phyloP scores from a whole-genome alignment of 2,113 vertebrate genomes.

The Chrysemys picta region DNA sequence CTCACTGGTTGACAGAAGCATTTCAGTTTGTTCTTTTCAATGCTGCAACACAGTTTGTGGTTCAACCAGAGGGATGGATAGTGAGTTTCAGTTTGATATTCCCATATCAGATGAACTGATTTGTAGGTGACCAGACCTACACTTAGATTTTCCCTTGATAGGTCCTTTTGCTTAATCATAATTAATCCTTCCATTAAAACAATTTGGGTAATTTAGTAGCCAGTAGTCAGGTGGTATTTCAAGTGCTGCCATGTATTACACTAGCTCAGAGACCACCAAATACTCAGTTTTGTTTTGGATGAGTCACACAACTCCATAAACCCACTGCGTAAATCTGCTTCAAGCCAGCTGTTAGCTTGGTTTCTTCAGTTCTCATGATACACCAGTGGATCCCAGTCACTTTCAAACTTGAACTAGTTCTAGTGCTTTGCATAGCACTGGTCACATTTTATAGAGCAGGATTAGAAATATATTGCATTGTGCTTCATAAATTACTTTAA shows the following conservation, averaged over 20 bases:
- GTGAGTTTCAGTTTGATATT: not conserved
- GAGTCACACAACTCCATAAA: not conserved
- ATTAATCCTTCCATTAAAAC: not conserved
- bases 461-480: constrained; percentile 25
- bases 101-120: not conserved
- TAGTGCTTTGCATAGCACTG: constrained; percentile 18
- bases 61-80: not conserved
- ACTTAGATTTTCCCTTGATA: not conserved
- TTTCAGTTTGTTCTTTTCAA: not conserved
- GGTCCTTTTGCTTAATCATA: not conserved
- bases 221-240: constrained; percentile 11
- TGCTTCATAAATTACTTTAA: constrained; percentile 45
- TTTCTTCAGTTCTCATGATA: constrained; percentile 20
- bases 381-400: constrained; percentile 33
- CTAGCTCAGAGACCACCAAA: not conserved
- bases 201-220: not conserved
- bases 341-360: constrained; percentile 36
- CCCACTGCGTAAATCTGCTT: not conserved
- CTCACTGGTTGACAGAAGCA: not conserved
- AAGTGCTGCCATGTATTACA: not conserved
- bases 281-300: not conserved
- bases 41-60: not conserved
- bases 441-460: constrained; percentile 17
- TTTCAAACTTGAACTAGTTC: constrained; percentile 15
- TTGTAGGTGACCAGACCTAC: not conserved